Base-by-base conservation (phyloP, 2,888 invertebrate genomes). In the Phymatocera aterrima region DNA sequence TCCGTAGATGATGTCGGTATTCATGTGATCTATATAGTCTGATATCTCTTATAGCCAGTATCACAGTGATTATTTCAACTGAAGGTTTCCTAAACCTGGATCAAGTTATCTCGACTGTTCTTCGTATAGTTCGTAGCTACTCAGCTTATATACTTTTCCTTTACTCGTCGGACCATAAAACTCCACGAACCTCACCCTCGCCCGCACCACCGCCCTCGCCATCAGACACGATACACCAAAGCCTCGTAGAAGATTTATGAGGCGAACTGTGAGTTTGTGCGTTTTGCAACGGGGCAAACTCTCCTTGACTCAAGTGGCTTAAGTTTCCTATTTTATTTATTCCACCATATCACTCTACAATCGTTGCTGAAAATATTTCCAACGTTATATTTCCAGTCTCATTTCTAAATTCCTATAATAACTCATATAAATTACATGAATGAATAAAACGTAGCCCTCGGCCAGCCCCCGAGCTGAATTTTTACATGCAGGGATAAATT, bases 141-240 rank as follows among this genome's bases (percentile, higher is more conserved):
- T 60, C 40, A 51, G 75, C 40, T 54, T 75, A 75, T 57, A 75
- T 75, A 75, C 60, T 60, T 75, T 75, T 54, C 57, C 37, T 48
- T 51, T 72, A 75, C 75, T 75, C 75, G 75, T 40, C 15, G 75
- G 75, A 60, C 75, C 75, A 75, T 75, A 60, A 75, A 75, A 75
- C 57, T 54, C 40, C 28, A 28, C 28, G 57, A 28, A 57, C 24
- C 40, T 54, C 37, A 21, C 21, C 24, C 40, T 68, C 21, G 18
- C 68, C 68, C 37, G 8, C 64, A 28, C 61, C 61, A 8, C 54
- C 34, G 28, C 54, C 72, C 72, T 57, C 57, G 37, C 57, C 74
- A 40, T 75, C 75, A 57, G 75, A 60, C 75, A 57, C 40, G 75
- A 75, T 43, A 54, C 21, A 75, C 75, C 43, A 54, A 54, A 75